Base-by-base conservation (phyloP, 2,888 invertebrate species). In the Lamproptera curius region DNA sequence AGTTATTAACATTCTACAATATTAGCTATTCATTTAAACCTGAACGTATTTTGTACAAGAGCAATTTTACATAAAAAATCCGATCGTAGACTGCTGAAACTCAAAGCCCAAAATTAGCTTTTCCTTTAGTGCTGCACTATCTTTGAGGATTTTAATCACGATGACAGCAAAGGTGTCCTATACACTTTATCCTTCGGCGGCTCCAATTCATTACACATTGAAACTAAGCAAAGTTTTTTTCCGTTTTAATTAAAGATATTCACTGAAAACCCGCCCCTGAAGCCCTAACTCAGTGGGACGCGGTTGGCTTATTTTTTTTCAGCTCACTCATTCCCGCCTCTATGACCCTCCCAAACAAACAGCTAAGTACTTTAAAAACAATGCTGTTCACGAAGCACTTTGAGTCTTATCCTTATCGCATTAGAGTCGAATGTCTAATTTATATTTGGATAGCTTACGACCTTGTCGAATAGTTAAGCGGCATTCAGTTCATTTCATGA, bases 231-330 rank as follows among this genome's bases (percentile, higher is more conserved):
- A 84, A 85, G 72, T 84, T 81, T n/a, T n/a, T n/a, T n/a, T 70
- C 69, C 62, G 71, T 78, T 83, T 84, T 87, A 87, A 87, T 87
- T 86, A 86, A 85, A 83, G 82, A 87, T 80, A 77, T 77, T 80
- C 77, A 65, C 69, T 71, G 64, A 62, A 77, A 76, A 73, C 83
- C 82, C 86, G 86, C 86, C 86, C 85, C 75, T 75, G 76, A 70
- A 78, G 76, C 85, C 76, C 81, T 80, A 79, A 80, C 76, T 85
- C 80, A 84, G 71, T 74, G 85, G 80, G 83, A 81, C 86, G 85
- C 79, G 87, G 87, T 87, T 87, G 87, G 87, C 75, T 86, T 87
- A 85, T 83, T 86, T 87, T 86, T 86, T 87, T 86, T 85, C 77
- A 72, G 73, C 78, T 76, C 75, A 79, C 77, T 86, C 86, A 86